Conservation (phyloP, 2,797 vertebrate species). For the Onychomys torridus region DNA sequence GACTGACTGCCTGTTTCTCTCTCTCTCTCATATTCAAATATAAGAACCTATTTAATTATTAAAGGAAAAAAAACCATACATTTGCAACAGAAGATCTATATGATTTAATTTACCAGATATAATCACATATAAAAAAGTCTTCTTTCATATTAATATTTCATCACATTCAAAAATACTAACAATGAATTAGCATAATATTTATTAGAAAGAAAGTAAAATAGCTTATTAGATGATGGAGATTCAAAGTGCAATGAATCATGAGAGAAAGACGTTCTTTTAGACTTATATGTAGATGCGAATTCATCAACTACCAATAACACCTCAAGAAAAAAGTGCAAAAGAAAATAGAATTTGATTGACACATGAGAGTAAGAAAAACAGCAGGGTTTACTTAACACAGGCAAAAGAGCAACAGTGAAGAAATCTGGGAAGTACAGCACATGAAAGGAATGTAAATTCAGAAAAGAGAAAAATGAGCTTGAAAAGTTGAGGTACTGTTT, state of each 20-base stretch:
- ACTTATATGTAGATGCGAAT: neutral
- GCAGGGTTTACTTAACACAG: neutral
- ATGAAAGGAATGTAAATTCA: neutral
- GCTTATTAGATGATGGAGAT: fast-evolving
- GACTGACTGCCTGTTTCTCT: too few relatives aligned
- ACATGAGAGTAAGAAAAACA: neutral
- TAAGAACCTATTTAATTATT: neutral
- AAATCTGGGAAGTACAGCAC: neutral
- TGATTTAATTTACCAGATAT: neutral
- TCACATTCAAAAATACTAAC: neutral
- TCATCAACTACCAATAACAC: neutral
- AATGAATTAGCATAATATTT: neutral
- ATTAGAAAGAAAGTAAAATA: neutral
- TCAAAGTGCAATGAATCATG: neutral
- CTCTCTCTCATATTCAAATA: neutral
- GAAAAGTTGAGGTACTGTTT: neutral
- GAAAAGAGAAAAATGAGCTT: neutral
- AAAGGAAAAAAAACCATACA: neutral
- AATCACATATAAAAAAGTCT: neutral
- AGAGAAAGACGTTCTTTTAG: neutral
- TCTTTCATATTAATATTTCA: neutral
- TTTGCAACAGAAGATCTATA: neutral
- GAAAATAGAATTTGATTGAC: neutral
- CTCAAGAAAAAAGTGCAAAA: neutral
- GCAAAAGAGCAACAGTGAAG: fast-evolving